Evolutionary conservation across 2,888 invertebrate species (phyloP), one percentile per base, ranked within the genome.

Genomic region (Ectropis crepuscularia): DNA sequence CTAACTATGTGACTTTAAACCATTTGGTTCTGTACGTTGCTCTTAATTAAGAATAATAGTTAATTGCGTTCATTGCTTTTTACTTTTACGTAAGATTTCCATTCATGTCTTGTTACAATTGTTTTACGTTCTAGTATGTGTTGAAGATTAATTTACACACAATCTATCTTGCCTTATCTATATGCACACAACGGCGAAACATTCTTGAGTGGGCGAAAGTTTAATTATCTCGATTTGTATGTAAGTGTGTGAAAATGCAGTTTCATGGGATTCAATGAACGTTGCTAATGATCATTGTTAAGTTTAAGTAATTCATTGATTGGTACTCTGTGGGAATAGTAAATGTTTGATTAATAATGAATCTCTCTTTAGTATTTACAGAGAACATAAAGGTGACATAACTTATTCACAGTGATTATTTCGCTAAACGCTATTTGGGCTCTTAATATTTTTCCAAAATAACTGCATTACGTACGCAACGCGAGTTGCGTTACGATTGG

Each of bases 161-260:
- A 28, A 60, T 60, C 43, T 60, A 60, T 60, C 38, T 60, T 43
- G 6, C 12, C 11, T 55, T 59, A 47, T 59, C 42, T 57, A 9
- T n/a, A 12, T 53, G 49, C 41, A 55, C 39, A 37, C 55, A 47
- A n/a, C 28, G 47, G 42, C 11, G 46, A 46, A 41, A 41, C 59
- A 65, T 61, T 57, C 60, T 48, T 78, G 70, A 68, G 61, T 74
- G 57, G 74, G 89, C 86, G 91, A 91, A 92, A 92, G 91, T 87
- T 76, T 74, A 75, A 79, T 83, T 80, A 80, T 78, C 82, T 80
- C 84, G 83, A 76, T 38, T 53, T 46, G 37, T 11, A 53, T 16
- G 39, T 55, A 53, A 4, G 79, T 85, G 81, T 83, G 85, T 83
- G 87, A 89, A 89, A 87, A 85, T 83, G 78, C 78, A 81, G 73